These are phyloP conservation scores for Solenopsis fugax DNA, from an alignment of 1,140 invertebrate species.

Conservation along the genomic window DNA sequence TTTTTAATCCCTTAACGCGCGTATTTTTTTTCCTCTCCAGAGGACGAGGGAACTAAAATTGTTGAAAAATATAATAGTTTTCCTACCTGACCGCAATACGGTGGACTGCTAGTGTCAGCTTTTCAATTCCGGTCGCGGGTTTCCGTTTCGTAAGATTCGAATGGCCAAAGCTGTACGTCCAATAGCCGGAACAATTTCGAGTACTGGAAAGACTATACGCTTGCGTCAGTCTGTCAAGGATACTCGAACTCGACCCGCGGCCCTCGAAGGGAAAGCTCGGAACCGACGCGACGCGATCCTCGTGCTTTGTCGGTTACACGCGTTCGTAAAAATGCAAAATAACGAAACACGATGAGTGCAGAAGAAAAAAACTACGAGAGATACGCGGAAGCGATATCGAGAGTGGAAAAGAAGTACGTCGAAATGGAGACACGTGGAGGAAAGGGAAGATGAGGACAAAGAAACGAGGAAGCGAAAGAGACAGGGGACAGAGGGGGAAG, in stretches of 20 bases:
- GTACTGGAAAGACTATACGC: not conserved
- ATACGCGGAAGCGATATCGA: slow-evolving; percentile 14
- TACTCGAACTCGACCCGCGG: slow-evolving; percentile 14
- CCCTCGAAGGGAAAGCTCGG: slow-evolving; percentile 22
- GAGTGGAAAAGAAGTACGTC: slow-evolving; percentile 15
- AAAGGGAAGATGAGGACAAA: slow-evolving; percentile 51
- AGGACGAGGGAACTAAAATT: not conserved
- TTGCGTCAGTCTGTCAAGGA: slow-evolving; percentile 34
- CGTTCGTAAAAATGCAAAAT: slow-evolving; percentile 29
- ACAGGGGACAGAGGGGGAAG: not conserved
- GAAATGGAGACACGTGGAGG: slow-evolving; percentile 61
- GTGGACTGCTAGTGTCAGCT: too few relatives aligned
- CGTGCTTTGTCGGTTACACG: slow-evolving; percentile 13
- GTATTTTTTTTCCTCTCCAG: not conserved
- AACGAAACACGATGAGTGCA: not conserved
- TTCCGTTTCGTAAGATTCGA: not conserved
- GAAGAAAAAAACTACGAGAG: slow-evolving; percentile 9
- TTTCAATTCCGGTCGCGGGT: not conserved
- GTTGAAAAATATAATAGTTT: not conserved
- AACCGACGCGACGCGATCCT: not conserved
- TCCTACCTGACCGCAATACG: not conserved
- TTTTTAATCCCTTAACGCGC: slow-evolving; percentile 42
- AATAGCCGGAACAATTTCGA: slow-evolving; percentile 16
- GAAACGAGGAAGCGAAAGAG: slow-evolving; percentile 31
- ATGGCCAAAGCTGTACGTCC: not conserved